Conservation (phyloP, 2,888 invertebrate genomes). For the Pristionchus maxplancki region DNA sequence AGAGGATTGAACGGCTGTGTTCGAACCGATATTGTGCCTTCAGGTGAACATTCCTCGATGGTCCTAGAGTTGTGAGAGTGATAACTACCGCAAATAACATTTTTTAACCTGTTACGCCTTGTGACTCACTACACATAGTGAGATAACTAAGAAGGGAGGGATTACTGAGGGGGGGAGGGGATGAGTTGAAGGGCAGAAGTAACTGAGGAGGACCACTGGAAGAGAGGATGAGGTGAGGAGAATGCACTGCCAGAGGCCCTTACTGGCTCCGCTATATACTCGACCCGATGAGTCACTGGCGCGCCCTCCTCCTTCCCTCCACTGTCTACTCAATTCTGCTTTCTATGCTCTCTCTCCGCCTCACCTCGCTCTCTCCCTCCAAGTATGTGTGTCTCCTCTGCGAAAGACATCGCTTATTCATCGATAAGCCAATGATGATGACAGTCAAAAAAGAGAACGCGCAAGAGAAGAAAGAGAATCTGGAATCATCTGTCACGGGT, state of each 20-base stretch:
- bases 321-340: background rate
- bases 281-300: background rate
- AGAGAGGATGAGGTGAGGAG: too few relatives aligned
- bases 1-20: too few relatives aligned
- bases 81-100: too few relatives aligned
- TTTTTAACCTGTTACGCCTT: background rate
- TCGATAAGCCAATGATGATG: conserved; percentile 46
- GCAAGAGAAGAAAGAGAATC: background rate
- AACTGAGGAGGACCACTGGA: too few relatives aligned
- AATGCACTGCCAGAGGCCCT: background rate
- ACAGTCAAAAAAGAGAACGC: conserved; percentile 40
- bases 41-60: too few relatives aligned
- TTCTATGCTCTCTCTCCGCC: background rate
- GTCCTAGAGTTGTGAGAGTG: too few relatives aligned
- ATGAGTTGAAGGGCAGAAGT: too few relatives aligned
- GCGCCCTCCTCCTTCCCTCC: conserved; percentile 1
- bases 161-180: background rate
- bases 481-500: background rate
- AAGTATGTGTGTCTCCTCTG: conserved; percentile 7
- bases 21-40: too few relatives aligned
- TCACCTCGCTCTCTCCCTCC: background rate
- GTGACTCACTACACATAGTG: background rate
- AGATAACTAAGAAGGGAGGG: background rate
- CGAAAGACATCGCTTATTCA: conserved; percentile 29
- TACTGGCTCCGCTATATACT: background rate